phyloP scores from a whole-genome alignment of 2,888 invertebrate species.

The Dasysyrphus tricinctus region DNA sequence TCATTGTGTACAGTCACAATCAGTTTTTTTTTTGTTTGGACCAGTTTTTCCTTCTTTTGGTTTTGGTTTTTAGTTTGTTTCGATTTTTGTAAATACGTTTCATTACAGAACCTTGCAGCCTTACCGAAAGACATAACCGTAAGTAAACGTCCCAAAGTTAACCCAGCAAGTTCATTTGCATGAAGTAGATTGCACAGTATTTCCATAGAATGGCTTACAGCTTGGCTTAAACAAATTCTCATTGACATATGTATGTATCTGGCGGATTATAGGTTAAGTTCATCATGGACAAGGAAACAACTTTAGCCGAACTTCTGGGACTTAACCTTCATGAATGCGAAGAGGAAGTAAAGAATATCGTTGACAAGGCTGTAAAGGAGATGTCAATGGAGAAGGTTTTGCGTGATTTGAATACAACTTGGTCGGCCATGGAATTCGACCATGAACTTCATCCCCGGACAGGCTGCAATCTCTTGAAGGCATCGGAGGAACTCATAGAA shows the following conservation, averaged over 20 bases:
- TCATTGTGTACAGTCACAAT: slow-evolving; percentile 69
- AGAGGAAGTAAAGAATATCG: slow-evolving; percentile 98
- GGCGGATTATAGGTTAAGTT: slow-evolving; percentile 90
- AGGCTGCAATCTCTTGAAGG: slow-evolving; percentile 92
- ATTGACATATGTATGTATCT: slow-evolving; percentile 26
- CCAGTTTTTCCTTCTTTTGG: slow-evolving; percentile 23
- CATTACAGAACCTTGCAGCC: slow-evolving; percentile 92
- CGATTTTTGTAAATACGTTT: slow-evolving; percentile 82
- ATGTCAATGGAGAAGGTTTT: slow-evolving; percentile 99
- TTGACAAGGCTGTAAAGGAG: slow-evolving; percentile 98
- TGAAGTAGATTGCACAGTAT: slow-evolving; percentile 62
- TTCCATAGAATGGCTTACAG: slow-evolving; percentile 17
- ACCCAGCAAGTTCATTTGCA: slow-evolving; percentile 56
- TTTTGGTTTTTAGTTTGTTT: slow-evolving; percentile 35
- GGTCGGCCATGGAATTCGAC: slow-evolving; percentile 96
- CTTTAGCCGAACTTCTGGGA: slow-evolving; percentile 94
- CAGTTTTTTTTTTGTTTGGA: slow-evolving; percentile 30
- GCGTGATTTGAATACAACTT: slow-evolving; percentile 94
- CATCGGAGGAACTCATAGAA: slow-evolving; percentile 97
- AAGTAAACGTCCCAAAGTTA: slow-evolving; percentile 83
- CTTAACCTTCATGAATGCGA: slow-evolving; percentile 98
- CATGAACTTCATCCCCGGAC: slow-evolving; percentile 95
- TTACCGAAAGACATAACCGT: slow-evolving; percentile 91
- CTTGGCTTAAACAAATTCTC: slow-evolving; percentile 4
- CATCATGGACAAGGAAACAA: slow-evolving; percentile 96